Conservation (phyloP, 2,888 invertebrate species). For the Clistopyga incitator region DNA sequence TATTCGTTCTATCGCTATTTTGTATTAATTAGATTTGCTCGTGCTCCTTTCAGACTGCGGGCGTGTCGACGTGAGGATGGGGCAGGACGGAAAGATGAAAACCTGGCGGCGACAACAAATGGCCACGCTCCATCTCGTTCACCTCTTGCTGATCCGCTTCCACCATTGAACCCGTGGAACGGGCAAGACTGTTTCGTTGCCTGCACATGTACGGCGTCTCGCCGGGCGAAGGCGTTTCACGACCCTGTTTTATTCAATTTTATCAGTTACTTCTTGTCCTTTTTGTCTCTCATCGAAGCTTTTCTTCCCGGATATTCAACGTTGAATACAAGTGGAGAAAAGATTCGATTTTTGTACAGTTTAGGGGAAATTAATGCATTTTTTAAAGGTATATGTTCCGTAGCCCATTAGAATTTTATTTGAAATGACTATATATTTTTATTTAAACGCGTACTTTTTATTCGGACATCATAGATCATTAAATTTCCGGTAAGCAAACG, state of each 20-base stretch:
- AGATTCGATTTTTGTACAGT: too few species aligned
- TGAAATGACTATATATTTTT: too few species aligned
- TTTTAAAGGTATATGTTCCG: too few species aligned
- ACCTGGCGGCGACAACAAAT: conserved; percentile 79
- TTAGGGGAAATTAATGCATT: too few species aligned
- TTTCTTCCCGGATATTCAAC: background rate
- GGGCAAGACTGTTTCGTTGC: conserved; percentile 89
- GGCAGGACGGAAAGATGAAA: conserved; percentile 80
- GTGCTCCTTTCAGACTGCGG: conserved; percentile 74
- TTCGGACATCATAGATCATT: too few species aligned
- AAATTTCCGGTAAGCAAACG: too few species aligned
- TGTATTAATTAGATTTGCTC: conserved; percentile 39
- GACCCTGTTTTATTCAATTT: conserved; percentile 83
- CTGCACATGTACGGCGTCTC: conserved; percentile 93
- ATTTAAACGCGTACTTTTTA: too few species aligned
- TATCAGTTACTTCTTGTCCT: background rate
- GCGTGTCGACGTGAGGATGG: conserved; percentile 74
- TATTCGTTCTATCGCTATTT: conserved; percentile 28
- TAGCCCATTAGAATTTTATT: too few species aligned
- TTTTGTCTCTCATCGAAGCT: background rate
- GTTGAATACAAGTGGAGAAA: too few species aligned
- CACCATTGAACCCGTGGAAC: conserved; percentile 80
- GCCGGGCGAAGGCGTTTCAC: conserved; percentile 90
- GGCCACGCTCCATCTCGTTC: conserved; percentile 83
- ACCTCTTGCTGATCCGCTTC: conserved; percentile 81